Base-by-base conservation (phyloP, 2,797 vertebrate species). In the Alfaro cultratus region DNA sequence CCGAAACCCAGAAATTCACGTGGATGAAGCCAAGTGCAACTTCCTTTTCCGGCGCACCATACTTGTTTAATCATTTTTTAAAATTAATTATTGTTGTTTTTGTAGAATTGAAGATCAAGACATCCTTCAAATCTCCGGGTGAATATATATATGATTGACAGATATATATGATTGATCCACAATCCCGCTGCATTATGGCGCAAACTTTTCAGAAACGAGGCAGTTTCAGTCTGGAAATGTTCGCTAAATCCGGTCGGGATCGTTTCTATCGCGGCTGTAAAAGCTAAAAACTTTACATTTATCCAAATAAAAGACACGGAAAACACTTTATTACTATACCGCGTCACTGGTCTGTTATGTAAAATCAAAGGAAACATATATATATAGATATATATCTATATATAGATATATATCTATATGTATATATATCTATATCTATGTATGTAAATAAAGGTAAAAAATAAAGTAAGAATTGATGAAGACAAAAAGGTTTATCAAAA, bases 181-280 rank as follows among this genome's bases (percentile, higher is more conserved):
- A 36, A 36, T 39, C 45, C 55, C 26, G 64, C 39, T 64, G 47
- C 67, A 78, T 15, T 23, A 36, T 46, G 67, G 72, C 31, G 70
- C 18, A 1, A 76, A 70, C 41, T 73, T 34, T 39, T 49, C 55
- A 31, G 49, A 47, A 18, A 76, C 47, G 16, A 57, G 34, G 23
- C 77, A 23, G 21, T 41, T 67, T 57, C 82, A 80, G 26, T 31
- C 34, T 77, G 76, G 34, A 53, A 43, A 36, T 29, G 75, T 29
- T 29, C 85, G 84, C 81, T 71, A 57, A 88, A 91, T 85, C 83
- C 82, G 85, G 83, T 82, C 78, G 51, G 80, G 86, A 78, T 88
- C 79, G 72, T 81, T 84, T 74, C 68, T 23, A 43, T 71, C 21
- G n/a, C 78, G 31, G 77, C 77, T n/a, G 75, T 51, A 34, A 41